These are phyloP conservation scores for Aphelenchoides bicaudatus DNA, from an alignment of 2,888 invertebrate species.

Conservation along the genomic window DNA sequence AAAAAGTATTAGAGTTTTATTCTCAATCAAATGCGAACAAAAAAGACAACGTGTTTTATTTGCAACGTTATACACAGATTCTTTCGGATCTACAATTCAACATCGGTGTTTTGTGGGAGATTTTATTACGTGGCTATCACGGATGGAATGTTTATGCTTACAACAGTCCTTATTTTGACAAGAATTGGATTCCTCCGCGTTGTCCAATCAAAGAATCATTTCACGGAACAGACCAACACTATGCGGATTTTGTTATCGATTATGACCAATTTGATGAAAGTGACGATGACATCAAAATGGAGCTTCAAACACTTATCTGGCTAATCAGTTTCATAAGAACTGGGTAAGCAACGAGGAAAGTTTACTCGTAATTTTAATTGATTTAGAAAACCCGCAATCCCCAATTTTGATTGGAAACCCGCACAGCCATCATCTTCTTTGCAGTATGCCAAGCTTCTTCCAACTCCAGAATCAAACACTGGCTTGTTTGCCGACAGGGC, in stretches of 20 bases:
- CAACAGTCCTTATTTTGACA: constrained; percentile 25
- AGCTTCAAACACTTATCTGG: background rate
- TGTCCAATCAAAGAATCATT: constrained; percentile 24
- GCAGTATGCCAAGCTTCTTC: background rate
- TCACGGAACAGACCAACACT: background rate
- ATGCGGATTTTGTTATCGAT: background rate
- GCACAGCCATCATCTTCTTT: background rate
- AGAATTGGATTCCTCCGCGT: constrained; percentile 16
- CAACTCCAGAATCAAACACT: background rate
- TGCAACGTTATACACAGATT: constrained; percentile 31
- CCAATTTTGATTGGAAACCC: constrained; percentile 1
- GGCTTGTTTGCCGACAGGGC: constrained; percentile 1
- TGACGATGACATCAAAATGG: background rate
- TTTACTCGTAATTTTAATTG: background rate
- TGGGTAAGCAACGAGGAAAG: background rate
- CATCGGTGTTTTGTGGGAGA: constrained; percentile 26
- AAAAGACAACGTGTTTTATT: constrained; percentile 28
- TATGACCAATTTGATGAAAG: too few relatives aligned
- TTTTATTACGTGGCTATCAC: constrained; percentile 15
- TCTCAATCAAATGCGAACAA: constrained; percentile 11
- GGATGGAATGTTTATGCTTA: constrained; percentile 31
- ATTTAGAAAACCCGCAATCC: constrained; percentile 9
- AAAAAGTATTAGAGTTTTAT: constrained; percentile 29
- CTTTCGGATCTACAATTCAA: constrained; percentile 35
- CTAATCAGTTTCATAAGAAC: background rate